Conservation (phyloP, 2,797 vertebrate genomes). For the Bradypus variegatus region DNA sequence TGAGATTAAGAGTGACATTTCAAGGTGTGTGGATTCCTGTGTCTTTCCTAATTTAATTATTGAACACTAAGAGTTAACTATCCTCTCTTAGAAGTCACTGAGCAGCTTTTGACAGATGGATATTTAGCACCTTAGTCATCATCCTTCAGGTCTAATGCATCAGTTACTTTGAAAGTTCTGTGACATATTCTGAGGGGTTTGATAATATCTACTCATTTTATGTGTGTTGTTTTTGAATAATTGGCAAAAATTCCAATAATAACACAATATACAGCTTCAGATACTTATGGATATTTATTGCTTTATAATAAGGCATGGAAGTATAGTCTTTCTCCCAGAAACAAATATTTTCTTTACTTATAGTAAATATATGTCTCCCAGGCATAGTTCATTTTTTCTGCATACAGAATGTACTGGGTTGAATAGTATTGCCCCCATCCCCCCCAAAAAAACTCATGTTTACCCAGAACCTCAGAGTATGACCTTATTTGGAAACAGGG, state of each 20-base stretch:
- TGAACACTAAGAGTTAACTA: conserved; percentile 7
- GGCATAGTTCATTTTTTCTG: not conserved
- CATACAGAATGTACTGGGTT: not conserved
- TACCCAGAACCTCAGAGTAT: too few relatives aligned
- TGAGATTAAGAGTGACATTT: conserved; percentile 6
- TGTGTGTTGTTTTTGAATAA: not conserved
- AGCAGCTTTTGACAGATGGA: conserved; percentile 30
- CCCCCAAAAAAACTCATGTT: too few relatives aligned
- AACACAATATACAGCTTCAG: not conserved
- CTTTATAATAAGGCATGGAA: not conserved
- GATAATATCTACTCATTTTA: conserved; percentile 3
- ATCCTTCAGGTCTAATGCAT: not conserved
- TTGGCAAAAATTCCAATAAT: conserved; percentile 8
- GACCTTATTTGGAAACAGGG: too few relatives aligned
- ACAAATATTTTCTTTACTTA: conserved; percentile 8
- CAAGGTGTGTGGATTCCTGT: not conserved
- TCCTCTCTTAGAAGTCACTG: conserved; percentile 28
- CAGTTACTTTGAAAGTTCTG: conserved; percentile 24
- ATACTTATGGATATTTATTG: not conserved
- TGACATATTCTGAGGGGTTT: conserved; percentile 1
- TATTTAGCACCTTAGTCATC: conserved; percentile 38
- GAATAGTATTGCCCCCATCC: too few relatives aligned
- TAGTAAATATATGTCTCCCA: not conserved
- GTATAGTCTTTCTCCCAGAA: not conserved
- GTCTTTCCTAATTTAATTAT: not conserved